A percentile compares a stretch with the other conserved stretches of the same genome.
These are phyloP conservation scores for Lithobates sylvaticus DNA, from an alignment of 2,797 vertebrate species.

Conservation along the genomic window DNA sequence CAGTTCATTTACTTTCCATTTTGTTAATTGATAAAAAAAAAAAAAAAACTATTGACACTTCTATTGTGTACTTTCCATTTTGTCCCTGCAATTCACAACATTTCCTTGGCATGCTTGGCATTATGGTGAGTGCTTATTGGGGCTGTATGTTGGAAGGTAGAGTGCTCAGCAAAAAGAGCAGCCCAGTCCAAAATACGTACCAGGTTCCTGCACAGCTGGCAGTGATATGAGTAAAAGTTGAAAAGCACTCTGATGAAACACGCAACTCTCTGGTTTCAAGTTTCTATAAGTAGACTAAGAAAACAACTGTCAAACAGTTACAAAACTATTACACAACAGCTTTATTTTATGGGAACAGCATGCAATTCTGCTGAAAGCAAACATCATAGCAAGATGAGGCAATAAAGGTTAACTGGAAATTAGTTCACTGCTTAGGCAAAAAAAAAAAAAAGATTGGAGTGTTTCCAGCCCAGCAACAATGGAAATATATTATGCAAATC, in stretches of 20 bases:
- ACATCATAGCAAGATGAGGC: slow-evolving; percentile 68
- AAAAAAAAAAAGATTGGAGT: neutral
- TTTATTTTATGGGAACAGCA: slow-evolving; percentile 70
- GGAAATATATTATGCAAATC: neutral
- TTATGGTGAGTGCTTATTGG: neutral
- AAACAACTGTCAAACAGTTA: slow-evolving; percentile 52
- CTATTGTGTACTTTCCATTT: too few relatives aligned
- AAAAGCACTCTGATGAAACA: slow-evolving; percentile 1
- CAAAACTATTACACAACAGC: slow-evolving; percentile 75
- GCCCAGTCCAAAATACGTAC: neutral
- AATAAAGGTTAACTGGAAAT: slow-evolving; percentile 72
- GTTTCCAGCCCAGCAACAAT: neutral
- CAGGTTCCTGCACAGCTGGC: neutral
- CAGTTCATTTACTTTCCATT: too few relatives aligned
- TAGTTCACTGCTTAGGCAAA: slow-evolving; percentile 25
- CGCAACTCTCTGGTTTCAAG: slow-evolving; percentile 13
- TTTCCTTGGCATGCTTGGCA: too few relatives aligned
- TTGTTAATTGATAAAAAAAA: too few relatives aligned
- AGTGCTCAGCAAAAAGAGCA: neutral
- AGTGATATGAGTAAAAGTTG: neutral
- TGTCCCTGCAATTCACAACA: neutral
- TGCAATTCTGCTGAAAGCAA: slow-evolving; percentile 69
- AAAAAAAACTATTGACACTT: too few relatives aligned
- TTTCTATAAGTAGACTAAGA: slow-evolving; percentile 27
- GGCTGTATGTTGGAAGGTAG: neutral